Percentiles rank a stretch among this genome's conserved stretches.
Evolutionary conservation across 1,140 invertebrate genomes (phyloP).

Genomic region (Drosophila murphyi): DNA sequence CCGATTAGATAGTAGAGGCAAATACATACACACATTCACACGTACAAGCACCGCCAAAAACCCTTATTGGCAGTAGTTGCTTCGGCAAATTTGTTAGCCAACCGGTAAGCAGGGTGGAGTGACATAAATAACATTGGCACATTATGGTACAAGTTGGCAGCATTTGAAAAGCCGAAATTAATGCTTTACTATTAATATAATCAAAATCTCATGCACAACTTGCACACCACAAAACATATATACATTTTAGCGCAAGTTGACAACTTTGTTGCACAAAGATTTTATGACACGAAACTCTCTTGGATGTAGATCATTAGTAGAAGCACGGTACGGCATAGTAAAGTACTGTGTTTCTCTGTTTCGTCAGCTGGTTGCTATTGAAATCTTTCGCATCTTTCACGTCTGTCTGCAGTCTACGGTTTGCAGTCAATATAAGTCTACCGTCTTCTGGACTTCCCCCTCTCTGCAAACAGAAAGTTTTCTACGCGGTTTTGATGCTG

Average conservation of each 20-base stretch:
- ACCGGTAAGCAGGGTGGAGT: not conserved
- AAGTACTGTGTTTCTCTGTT: not conserved
- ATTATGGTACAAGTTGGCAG: constrained; percentile 17
- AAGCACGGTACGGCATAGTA: not conserved
- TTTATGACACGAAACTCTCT: no score
- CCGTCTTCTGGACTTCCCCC: constrained; percentile 20
- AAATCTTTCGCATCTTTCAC: constrained; percentile 3
- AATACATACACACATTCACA: constrained; percentile 7
- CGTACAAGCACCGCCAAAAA: constrained; percentile 2
- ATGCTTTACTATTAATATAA: no score
- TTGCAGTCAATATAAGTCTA: constrained; percentile 11
- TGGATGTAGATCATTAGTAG: no score
- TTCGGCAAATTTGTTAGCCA: constrained; percentile 40
- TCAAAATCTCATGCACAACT: no score
- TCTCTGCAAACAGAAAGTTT: constrained; percentile 53
- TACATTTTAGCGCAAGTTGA: no score
- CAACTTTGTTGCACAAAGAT: no score
- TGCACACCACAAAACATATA: no score
- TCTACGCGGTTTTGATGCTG: constrained; percentile 33
- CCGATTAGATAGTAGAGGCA: constrained; percentile 62
- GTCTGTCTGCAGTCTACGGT: constrained; percentile 16
- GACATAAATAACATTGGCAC: constrained; percentile 5
- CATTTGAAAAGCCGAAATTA: no score
- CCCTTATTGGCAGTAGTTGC: no score
- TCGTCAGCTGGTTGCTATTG: not conserved